Base-by-base conservation (phyloP, 2,888 invertebrate species). In the Conus canariensis region DNA sequence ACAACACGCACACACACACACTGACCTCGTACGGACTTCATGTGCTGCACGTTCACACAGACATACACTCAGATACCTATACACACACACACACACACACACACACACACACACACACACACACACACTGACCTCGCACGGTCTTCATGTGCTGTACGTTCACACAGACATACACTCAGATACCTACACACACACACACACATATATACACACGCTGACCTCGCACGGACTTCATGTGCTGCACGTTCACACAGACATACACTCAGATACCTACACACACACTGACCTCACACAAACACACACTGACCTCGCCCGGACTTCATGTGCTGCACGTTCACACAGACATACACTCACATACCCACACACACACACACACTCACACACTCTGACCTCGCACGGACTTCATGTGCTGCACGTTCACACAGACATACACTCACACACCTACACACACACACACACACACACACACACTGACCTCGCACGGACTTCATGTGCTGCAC, bases 401-500 rank as follows among this genome's bases (percentile, higher is more conserved):
- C 45, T 45, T 45, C 2, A 45, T 4, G 45, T 45, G 45, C 45
- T 45, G 45, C 60, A 64, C 60, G 16, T 64, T 14, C 60, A 64
- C 8, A 64, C 7, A 19, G 45, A 88, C 82, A 80, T 77, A 88
- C 88, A 88, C 88, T 77, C 77, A 88, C 58, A 88, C 88, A 88
- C 88, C 77, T 14, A 86, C 86, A 86, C 86, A 70, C 86, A 86
- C 86, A 86, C 67, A 86, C 67, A 67, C 67, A 85, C 59, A 85
- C 85, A 85, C 85, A 85, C 85, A 85, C 60, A 85, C 67, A 64
- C 60, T 56, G 90, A 95, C 95, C 97, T 92, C 96, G 93, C 6
- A 98, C 97, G 19, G 98, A 97, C 93, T 98, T 98, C 95, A 99
- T 96, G 96, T 99, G 98, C 96, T 99, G 98, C 30, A 99, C 99